Evolutionary conservation across 2,888 invertebrate species (phyloP).

Genomic region (Drosophila testacea): DNA sequence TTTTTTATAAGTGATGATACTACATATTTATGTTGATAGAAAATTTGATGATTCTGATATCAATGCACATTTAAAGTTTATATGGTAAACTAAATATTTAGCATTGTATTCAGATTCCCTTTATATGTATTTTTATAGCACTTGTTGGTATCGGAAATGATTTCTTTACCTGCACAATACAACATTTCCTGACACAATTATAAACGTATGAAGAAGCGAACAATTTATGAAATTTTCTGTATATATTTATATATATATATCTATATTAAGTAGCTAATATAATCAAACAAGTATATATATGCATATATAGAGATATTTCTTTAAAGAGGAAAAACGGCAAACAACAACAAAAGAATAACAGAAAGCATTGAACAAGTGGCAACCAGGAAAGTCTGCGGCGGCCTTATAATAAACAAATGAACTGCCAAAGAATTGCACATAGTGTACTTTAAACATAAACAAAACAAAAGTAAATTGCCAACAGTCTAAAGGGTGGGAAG

Average conservation of each 20-base stretch:
- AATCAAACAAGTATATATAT: slow-evolving; percentile 6
- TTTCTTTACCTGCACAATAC: neutral
- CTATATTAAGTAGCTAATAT: slow-evolving; percentile 53
- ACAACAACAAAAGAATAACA: slow-evolving; percentile 27
- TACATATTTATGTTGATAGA: no score
- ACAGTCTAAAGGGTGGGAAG: neutral
- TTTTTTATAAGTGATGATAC: neutral
- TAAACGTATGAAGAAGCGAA: neutral
- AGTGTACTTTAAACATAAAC: slow-evolving; percentile 73
- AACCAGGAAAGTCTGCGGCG: slow-evolving; percentile 70
- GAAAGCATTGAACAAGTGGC: slow-evolving; percentile 65
- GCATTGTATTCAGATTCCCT: neutral
- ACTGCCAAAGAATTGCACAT: slow-evolving; percentile 74
- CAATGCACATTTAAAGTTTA: neutral
- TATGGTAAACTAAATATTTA: neutral
- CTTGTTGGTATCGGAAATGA: slow-evolving; percentile 1
- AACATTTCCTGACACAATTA: slow-evolving; percentile 2
- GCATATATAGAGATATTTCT: slow-evolving; percentile 10
- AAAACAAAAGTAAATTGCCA: slow-evolving; percentile 44
- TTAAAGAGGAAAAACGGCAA: slow-evolving; percentile 29
- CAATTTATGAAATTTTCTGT: slow-evolving; percentile 21
- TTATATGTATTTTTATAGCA: neutral
- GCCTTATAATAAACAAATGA: slow-evolving; percentile 76
- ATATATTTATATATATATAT: slow-evolving; percentile 32
- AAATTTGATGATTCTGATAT: neutral